Evolutionary conservation across 2,888 invertebrate genomes (phyloP).

Genomic region (Bembecia ichneumoniformis): DNA sequence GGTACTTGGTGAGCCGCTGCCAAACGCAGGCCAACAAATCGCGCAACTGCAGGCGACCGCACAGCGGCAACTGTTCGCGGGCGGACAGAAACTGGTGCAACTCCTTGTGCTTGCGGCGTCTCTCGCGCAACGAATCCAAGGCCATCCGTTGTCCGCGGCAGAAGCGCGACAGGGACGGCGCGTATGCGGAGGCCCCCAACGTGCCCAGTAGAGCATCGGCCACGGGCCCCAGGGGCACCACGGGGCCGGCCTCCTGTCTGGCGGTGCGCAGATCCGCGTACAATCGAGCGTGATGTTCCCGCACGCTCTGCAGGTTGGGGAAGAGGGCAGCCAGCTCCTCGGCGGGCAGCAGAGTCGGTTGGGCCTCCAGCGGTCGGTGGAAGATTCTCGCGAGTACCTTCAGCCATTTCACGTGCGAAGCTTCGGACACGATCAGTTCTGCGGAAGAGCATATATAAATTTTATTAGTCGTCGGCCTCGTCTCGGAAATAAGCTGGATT

Average conservation of each 20-base stretch:
- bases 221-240: constrained; percentile 43
- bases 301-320: constrained; percentile 87
- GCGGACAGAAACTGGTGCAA: constrained; percentile 82
- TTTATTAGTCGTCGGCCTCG: no score
- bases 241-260: constrained; percentile 27
- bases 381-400: constrained; percentile 89
- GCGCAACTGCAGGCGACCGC: constrained; percentile 85
- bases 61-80: constrained; percentile 85
- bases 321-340: constrained; percentile 86
- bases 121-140: constrained; percentile 82
- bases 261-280: constrained; percentile 42
- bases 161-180: constrained; percentile 82
- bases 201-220: constrained; percentile 56
- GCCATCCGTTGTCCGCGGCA: constrained; percentile 92
- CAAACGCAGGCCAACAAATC: constrained; percentile 77
- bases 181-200: constrained; percentile 81
- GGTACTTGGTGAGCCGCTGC: constrained; percentile 70
- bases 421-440: constrained; percentile 87
- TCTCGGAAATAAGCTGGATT: no score
- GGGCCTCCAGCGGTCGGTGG: constrained; percentile 79
- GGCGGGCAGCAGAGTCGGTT: constrained; percentile 76
- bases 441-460: no score
- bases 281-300: constrained; percentile 58
- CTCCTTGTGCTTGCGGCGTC: constrained; percentile 83
- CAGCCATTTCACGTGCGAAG: constrained; percentile 89